Evolutionary conservation across 2,888 invertebrate species (phyloP).

Genomic region (Nasonia oneida): DNA sequence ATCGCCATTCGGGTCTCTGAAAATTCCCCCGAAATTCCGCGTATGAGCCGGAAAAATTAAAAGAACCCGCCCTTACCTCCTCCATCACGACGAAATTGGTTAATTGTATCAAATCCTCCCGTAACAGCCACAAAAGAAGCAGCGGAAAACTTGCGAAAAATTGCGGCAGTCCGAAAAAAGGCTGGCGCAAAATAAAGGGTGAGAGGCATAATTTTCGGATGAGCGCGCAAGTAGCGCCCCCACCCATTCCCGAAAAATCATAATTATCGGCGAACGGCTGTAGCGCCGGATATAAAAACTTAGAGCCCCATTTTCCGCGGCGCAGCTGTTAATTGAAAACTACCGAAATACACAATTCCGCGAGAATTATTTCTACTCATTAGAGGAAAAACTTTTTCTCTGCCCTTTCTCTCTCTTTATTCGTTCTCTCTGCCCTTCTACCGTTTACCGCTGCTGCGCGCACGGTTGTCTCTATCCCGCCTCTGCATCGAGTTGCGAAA

Average conservation of each 20-base stretch:
- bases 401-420: slow-evolving; percentile 22
- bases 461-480: neutral
- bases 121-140: slow-evolving; percentile 44
- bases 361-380: slow-evolving; percentile 79
- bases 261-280: slow-evolving; percentile 44
- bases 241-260: slow-evolving; percentile 46
- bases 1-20: neutral
- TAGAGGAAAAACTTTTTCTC: slow-evolving; percentile 65
- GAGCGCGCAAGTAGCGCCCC: slow-evolving; percentile 3
- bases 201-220: slow-evolving; percentile 41
- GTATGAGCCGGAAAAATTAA: neutral
- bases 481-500: neutral
- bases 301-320: slow-evolving; percentile 66
- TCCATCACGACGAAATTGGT: slow-evolving; percentile 38
- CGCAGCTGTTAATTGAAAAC: slow-evolving; percentile 75
- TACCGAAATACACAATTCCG: slow-evolving; percentile 76
- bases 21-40: neutral
- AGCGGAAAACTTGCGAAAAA: slow-evolving; percentile 19
- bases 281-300: slow-evolving; percentile 69
- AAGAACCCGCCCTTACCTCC: slow-evolving; percentile 8
- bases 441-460: neutral
- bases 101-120: slow-evolving; percentile 30
- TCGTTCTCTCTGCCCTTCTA: neutral
- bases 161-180: neutral
- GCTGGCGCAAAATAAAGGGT: slow-evolving; percentile 19